These are phyloP conservation scores for Drosophila busckii DNA, from an alignment of 1,140 invertebrate species.

Conservation along the genomic window DNA sequence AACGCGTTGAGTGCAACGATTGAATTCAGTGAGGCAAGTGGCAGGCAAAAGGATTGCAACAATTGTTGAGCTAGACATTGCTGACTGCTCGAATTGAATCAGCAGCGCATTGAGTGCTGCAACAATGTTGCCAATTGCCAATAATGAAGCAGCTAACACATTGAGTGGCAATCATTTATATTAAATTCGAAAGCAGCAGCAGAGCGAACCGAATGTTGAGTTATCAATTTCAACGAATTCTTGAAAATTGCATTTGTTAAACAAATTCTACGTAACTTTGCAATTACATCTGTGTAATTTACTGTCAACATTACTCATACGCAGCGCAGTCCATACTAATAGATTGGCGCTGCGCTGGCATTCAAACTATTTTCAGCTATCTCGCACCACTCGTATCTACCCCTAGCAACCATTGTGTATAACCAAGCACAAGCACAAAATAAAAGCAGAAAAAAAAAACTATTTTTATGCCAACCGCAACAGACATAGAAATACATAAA, in stretches of 20 bases:
- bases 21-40: conserved; percentile 21
- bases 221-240: no score
- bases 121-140: no score
- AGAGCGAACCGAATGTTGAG: no score
- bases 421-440: conserved; percentile 34
- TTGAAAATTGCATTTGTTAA: background rate
- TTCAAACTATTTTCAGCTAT: conserved; percentile 25
- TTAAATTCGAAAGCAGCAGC: no score
- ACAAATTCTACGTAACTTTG: background rate
- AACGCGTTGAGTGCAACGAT: conserved; percentile 13
- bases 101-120: no score
- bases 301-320: conserved; percentile 21
- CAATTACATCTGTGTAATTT: conserved; percentile 8
- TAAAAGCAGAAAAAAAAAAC: conserved; percentile 27
- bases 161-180: no score
- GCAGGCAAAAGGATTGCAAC: conserved; percentile 21
- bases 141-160: background rate
- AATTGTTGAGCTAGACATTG: conserved; percentile 18
- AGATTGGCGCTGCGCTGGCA: background rate
- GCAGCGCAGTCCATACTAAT: conserved; percentile 16
- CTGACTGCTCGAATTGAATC: no score
- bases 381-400: conserved; percentile 27
- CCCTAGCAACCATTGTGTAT: conserved; percentile 63
- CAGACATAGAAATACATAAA: conserved; percentile 24
- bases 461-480: conserved; percentile 66